Evolutionary conservation across 1,140 invertebrate species (phyloP).

Genomic region (Brevipalpus yothersi): DNA sequence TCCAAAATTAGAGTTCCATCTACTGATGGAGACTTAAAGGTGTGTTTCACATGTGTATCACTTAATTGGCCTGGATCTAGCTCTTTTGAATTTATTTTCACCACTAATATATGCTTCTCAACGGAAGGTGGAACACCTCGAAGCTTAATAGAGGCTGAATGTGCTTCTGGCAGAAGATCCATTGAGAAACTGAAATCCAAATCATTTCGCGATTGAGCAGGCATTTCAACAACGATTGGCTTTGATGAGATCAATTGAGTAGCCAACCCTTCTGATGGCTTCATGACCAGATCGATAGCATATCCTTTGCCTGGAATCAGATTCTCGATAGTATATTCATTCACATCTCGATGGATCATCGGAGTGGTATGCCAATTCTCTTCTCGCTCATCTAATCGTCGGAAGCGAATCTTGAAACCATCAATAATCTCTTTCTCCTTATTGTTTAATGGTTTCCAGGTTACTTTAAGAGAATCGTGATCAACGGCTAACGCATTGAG

Average conservation of each 20-base stretch:
- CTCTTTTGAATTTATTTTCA: slow-evolving; percentile 50
- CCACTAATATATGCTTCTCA: slow-evolving; percentile 72
- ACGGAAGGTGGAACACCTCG: slow-evolving; percentile 55
- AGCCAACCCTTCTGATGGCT: slow-evolving; percentile 39
- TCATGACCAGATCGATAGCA: slow-evolving; percentile 46
- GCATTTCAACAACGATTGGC: slow-evolving; percentile 34
- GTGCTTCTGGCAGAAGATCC: slow-evolving; percentile 30
- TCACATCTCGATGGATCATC: slow-evolving; percentile 44
- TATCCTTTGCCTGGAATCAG: slow-evolving; percentile 42
- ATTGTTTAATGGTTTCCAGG: slow-evolving; percentile 52
- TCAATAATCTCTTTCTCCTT: slow-evolving; percentile 49
- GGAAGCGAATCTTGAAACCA: slow-evolving; percentile 41
- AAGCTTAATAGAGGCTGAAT: slow-evolving; percentile 28
- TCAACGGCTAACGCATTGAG: slow-evolving; percentile 43
- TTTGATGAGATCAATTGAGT: slow-evolving; percentile 41
- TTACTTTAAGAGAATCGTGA: slow-evolving; percentile 42
- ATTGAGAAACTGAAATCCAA: slow-evolving; percentile 50
- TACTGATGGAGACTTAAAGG: slow-evolving; percentile 54
- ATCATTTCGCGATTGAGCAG: slow-evolving; percentile 24
- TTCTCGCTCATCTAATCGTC: slow-evolving; percentile 24
- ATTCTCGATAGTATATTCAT: slow-evolving; percentile 40
- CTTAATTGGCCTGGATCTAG: slow-evolving; percentile 22
- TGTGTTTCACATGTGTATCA: slow-evolving; percentile 33
- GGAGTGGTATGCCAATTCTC: slow-evolving; percentile 30
- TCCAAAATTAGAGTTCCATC: slow-evolving; percentile 40